Base-by-base conservation (phyloP, 2,888 invertebrate species). In the Cotesia congregata region DNA sequence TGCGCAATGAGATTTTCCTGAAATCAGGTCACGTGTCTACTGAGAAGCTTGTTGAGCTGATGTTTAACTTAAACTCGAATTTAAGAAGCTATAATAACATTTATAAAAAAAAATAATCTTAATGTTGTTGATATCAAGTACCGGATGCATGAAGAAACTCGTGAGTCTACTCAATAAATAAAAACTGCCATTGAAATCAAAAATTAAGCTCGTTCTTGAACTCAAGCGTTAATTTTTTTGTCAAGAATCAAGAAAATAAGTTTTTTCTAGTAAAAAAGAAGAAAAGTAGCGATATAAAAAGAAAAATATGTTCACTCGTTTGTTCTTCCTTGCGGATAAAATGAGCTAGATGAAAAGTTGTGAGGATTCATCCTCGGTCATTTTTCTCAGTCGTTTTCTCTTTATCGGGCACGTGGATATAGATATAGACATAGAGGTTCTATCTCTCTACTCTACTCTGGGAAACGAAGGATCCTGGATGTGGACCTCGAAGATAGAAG, bases 41-140 rank as follows among this genome's bases (percentile, higher is more conserved):
- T 77, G 72, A 72, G 50, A 50, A 50, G 7, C 50, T 50, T 12
- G 50, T 50, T 50, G 50, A 50, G 69, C 79, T 78, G 77, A 80
- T 78, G 80, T 80, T 80, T 80, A 79, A 74, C 77, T 80, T 80
- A 82, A 82, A 79, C 80, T 74, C 71, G 60, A 77, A 70, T 77
- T 81, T 77, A 79, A 78, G 78, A 78, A 78, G 68, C 60, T 72
- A 61, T 62, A 67, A 72, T 73, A 12, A n/a, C 20, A 73, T 67
- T 59, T 12, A 59, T 30, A 61, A 15, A 39, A 59, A 59, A 39
- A 59, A 73, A 59, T 61, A 62, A 71, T 59, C 3, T 30, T 50
- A 50, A 50, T 30, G 30, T 30, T 30, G 30, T 30, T 30, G 12
- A 50, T 50, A 50, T 50, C 50, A 50, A 50, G 50, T 7, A 50